Percentiles rank a stretch among this genome's conserved stretches.
phyloP scores from a whole-genome alignment of 2,888 invertebrate genomes.

The Drosophila subsilvestris region DNA sequence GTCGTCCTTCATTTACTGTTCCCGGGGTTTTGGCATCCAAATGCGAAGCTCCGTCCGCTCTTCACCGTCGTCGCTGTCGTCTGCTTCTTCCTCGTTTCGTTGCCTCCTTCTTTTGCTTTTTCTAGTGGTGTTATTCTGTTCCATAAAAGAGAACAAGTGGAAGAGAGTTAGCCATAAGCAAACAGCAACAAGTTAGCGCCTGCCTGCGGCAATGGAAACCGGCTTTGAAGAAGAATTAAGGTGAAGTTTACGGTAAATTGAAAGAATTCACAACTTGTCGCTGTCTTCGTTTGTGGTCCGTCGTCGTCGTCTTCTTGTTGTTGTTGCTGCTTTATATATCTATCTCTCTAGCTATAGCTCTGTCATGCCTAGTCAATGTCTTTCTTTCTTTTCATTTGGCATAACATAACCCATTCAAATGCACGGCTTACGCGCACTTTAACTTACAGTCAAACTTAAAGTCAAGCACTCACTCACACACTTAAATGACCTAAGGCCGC shows the following conservation, averaged over 20 bases:
- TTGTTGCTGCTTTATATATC: constrained; percentile 12
- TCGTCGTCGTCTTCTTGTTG: constrained; percentile 27
- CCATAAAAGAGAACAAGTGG: constrained; percentile 49
- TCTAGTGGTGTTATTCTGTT: constrained; percentile 29
- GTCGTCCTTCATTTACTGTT: constrained; percentile 84
- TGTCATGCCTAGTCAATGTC: constrained; percentile 43
- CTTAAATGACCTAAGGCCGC: background rate
- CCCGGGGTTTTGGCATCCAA: constrained; percentile 65
- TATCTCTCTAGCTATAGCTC: background rate
- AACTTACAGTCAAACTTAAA: background rate
- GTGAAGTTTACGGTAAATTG: constrained; percentile 84
- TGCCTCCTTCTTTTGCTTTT: background rate
- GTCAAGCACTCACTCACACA: background rate
- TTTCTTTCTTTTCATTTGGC: constrained; percentile 56
- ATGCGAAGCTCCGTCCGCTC: constrained; percentile 45
- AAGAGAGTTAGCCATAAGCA: constrained; percentile 46
- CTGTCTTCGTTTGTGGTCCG: constrained; percentile 45
- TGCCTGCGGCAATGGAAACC: constrained; percentile 65
- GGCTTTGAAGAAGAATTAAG: constrained; percentile 80
- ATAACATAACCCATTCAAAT: constrained; percentile 2
- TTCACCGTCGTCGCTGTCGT: constrained; percentile 8
- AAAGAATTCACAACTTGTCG: constrained; percentile 74
- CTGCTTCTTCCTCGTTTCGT: constrained; percentile 18
- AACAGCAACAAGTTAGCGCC: constrained; percentile 64
- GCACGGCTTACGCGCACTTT: background rate